Evolutionary conservation across 1,140 invertebrate species (phyloP).

Genomic region (Oncopodura yosiiana): DNA sequence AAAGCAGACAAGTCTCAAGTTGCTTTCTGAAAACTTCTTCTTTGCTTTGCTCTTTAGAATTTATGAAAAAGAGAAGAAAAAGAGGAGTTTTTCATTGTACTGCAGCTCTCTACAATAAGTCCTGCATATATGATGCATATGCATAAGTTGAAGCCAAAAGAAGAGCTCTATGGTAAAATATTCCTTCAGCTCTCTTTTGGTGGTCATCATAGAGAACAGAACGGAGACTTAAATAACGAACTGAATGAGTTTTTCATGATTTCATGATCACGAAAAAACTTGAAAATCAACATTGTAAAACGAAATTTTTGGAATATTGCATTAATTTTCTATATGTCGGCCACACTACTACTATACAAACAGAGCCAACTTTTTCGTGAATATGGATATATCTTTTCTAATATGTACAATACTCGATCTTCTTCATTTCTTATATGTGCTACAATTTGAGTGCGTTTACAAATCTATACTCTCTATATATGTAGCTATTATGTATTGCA

Average conservation of each 20-base stretch:
- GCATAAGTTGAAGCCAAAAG: neutral
- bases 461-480: too few species aligned
- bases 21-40: neutral
- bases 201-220: conserved; percentile 21
- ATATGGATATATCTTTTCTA: too few species aligned
- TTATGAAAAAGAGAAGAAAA: too few species aligned
- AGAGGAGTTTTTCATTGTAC: too few species aligned
- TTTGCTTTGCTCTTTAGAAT: neutral
- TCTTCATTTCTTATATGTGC: too few species aligned
- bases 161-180: too few species aligned
- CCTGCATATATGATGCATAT: neutral
- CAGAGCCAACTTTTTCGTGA: too few species aligned
- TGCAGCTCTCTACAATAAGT: neutral
- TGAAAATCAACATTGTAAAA: conserved; percentile 28
- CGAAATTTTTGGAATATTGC: conserved; percentile 25
- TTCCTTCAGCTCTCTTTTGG: too few species aligned
- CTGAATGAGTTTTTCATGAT: conserved; percentile 31
- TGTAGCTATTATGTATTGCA: too few species aligned
- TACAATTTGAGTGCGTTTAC: too few species aligned
- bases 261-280: conserved; percentile 27
- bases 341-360: neutral
- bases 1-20: neutral
- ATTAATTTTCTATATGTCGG: conserved; percentile 25
- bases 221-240: conserved; percentile 27
- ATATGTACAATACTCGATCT: too few species aligned